phyloP scores from a whole-genome alignment of 92 coral and sea anemone species.

The Porites cylindrica region DNA sequence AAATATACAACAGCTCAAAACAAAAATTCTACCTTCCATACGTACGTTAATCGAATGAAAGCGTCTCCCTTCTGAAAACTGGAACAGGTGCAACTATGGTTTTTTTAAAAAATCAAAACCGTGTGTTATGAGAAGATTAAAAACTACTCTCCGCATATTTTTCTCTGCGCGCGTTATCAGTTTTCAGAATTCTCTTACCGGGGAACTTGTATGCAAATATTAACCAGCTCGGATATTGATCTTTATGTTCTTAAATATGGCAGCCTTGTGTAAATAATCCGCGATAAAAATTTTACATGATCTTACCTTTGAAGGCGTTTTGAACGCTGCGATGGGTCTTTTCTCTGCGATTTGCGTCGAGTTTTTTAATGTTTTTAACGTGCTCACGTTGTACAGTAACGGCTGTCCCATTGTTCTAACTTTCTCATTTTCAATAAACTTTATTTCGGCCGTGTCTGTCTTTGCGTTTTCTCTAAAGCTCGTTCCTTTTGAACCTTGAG shows the following conservation, averaged over 20 bases:
- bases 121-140: constrained; percentile 11
- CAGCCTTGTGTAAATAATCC: constrained; percentile 29
- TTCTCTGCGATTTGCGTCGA: constrained; percentile 24
- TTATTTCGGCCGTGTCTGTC: constrained; percentile 13
- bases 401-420: constrained; percentile 37
- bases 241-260: constrained; percentile 16
- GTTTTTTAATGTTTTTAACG: constrained; percentile 1
- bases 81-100: background rate
- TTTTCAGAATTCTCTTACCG: constrained; percentile 7
- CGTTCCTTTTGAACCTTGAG: background rate
- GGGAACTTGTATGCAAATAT: constrained; percentile 53
- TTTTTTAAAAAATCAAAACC: constrained; percentile 31
- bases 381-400: constrained; percentile 31
- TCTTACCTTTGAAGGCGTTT: constrained; percentile 39
- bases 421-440: constrained; percentile 37
- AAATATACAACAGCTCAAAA: background rate
- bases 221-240: constrained; percentile 35
- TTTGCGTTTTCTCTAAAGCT: background rate
- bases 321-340: constrained; percentile 5
- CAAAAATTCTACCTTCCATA: too few species aligned
- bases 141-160: constrained; percentile 37
- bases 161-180: constrained; percentile 19
- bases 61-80: background rate
- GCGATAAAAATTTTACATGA: constrained; percentile 3
- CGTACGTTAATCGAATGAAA: background rate